A percentile compares a stretch with the other conserved stretches of the same genome.
Conservation (phyloP, 2,113 vertebrate species). For the Pandion haliaetus region DNA sequence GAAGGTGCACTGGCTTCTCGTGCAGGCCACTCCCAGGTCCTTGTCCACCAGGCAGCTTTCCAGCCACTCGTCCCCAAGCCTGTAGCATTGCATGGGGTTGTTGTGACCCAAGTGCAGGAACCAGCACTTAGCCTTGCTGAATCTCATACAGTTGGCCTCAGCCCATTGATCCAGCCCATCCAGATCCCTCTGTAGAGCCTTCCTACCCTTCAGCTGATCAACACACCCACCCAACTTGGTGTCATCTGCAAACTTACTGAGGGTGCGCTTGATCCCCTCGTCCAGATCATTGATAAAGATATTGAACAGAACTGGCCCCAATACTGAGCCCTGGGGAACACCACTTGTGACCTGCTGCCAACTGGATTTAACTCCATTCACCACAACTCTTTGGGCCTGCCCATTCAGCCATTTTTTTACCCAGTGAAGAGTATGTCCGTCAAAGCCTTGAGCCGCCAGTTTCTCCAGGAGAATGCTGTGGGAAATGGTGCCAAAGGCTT, state of each 20-base stretch:
- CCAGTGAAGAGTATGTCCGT: rapidly evolving
- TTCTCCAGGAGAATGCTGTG: neutral
- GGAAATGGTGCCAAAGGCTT: neutral
- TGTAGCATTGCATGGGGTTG: rapidly evolving
- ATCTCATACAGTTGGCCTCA: rapidly evolving
- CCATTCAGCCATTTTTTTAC: neutral
- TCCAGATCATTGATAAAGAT: neutral
- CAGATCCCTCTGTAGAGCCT: neutral
- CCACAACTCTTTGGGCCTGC: neutral
- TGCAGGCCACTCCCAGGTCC: neutral
- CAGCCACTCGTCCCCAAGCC: neutral
- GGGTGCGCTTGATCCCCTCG: rapidly evolving
- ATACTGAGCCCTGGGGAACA: neutral
- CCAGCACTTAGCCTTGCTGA: neutral
- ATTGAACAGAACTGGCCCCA: neutral
- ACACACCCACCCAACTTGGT: rapidly evolving
- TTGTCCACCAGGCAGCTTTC: neutral
- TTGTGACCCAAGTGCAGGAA: neutral
- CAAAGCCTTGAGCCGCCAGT: too few species aligned
- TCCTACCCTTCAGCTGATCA: neutral
- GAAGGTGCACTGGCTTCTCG: neutral
- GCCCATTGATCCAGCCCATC: neutral
- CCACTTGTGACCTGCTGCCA: rapidly evolving
- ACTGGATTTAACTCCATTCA: neutral
- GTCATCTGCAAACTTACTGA: neutral